Conservation (phyloP, 2,888 invertebrate species). For the Apamea epomidion region DNA sequence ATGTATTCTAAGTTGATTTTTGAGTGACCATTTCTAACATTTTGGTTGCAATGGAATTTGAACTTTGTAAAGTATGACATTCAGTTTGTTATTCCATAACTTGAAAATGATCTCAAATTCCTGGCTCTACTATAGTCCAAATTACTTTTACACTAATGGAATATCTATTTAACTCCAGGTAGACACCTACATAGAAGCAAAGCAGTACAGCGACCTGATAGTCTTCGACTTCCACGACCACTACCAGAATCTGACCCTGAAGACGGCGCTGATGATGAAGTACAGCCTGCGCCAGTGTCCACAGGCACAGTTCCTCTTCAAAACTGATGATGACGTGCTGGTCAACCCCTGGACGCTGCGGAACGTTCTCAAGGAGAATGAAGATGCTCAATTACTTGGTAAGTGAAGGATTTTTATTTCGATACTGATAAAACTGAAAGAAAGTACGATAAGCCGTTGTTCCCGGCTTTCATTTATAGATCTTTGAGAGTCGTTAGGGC, state of each 20-base stretch:
- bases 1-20: too few relatives aligned
- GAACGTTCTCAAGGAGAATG: constrained; percentile 72
- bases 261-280: constrained; percentile 92
- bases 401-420: constrained; percentile 28
- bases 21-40: background rate
- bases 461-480: background rate
- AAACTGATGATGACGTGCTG: constrained; percentile 92
- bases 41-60: background rate
- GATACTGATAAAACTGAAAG: too few relatives aligned
- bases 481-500: background rate
- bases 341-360: constrained; percentile 89
- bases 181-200: constrained; percentile 86
- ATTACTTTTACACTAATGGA: background rate
- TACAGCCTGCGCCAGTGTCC: constrained; percentile 91
- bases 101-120: background rate
- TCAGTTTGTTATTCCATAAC: background rate
- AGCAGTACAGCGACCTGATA: constrained; percentile 90
- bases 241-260: constrained; percentile 92
- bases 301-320: constrained; percentile 88
- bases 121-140: background rate
- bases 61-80: background rate
- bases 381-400: constrained; percentile 86
- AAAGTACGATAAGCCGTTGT: background rate
- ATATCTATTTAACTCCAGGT: constrained; percentile 69
- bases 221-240: constrained; percentile 91